These are phyloP conservation scores for Piprites chloris DNA, from an alignment of 2,113 vertebrate species.

Conservation along the genomic window DNA sequence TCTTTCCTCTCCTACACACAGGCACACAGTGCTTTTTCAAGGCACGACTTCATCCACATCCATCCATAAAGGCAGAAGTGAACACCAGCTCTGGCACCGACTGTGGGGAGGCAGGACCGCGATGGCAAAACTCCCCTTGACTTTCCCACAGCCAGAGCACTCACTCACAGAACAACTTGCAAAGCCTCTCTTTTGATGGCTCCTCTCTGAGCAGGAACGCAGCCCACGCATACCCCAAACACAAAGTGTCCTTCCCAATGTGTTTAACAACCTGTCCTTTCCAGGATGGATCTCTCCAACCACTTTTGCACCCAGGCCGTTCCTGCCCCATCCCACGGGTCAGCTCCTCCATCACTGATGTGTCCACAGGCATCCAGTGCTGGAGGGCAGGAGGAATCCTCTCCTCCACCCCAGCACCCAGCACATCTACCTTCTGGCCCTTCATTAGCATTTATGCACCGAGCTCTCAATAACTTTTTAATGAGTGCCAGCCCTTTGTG, in stretches of 20 bases:
- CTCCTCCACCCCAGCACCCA: not conserved
- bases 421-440: not conserved
- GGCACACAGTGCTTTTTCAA: rapidly evolving
- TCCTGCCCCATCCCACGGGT: not conserved
- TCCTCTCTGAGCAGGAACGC: not conserved
- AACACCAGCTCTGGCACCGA: not conserved
- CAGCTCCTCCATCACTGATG: rapidly evolving
- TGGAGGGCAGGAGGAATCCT: not conserved
- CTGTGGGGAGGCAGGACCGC: rapidly evolving
- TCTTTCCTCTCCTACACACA: rapidly evolving
- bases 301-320: rapidly evolving
- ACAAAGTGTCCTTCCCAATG: not conserved
- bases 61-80: not conserved
- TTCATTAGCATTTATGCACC: not conserved
- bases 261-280: not conserved
- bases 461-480: not conserved
- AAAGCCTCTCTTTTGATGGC: not conserved
- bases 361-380: rapidly evolving
- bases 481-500: not conserved
- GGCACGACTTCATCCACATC: not conserved
- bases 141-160: not conserved
- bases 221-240: not conserved
- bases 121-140: not conserved
- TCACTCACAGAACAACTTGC: not conserved
- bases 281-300: not conserved